phyloP scores from a whole-genome alignment of 2,888 invertebrate species.

The Mongoloraphidia duomilia region DNA sequence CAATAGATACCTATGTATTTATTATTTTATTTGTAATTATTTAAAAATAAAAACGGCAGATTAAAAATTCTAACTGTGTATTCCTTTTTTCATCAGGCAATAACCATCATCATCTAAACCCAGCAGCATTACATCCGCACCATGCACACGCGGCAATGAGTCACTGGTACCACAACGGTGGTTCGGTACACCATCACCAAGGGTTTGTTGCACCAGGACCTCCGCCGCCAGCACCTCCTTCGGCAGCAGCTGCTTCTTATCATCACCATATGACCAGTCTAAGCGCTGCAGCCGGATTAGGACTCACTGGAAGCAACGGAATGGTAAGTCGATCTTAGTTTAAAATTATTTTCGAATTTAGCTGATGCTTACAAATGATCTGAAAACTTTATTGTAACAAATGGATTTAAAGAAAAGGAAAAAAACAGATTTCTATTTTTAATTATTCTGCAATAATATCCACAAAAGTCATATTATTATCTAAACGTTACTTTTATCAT shows the following conservation, averaged over 20 bases:
- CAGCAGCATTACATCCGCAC: slow-evolving; percentile 31
- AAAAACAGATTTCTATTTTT: slow-evolving; percentile 4
- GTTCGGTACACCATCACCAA: slow-evolving; percentile 29
- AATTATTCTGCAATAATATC: no score
- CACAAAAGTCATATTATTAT: no score
- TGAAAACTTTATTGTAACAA: slow-evolving; percentile 4
- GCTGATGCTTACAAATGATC: no score
- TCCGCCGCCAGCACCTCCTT: slow-evolving; percentile 26
- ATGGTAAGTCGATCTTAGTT: slow-evolving; percentile 35
- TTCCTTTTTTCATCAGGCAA: slow-evolving; percentile 16
- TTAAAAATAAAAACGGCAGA: not conserved
- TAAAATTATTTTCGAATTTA: not conserved
- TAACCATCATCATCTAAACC: slow-evolving; percentile 30
- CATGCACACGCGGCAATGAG: slow-evolving; percentile 46
- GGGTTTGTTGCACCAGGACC: slow-evolving; percentile 31
- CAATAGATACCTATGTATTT: not conserved
- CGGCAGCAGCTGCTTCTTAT: slow-evolving; percentile 30
- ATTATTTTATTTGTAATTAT: not conserved
- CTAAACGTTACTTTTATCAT: no score
- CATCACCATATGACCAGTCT: slow-evolving; percentile 39
- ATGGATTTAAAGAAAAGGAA: not conserved
- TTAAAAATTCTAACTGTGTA: not conserved
- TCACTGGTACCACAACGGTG: slow-evolving; percentile 33
- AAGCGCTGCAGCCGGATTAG: slow-evolving; percentile 36
- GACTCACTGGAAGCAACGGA: slow-evolving; percentile 43